These are phyloP conservation scores for Acanthosepion esculentum DNA, from an alignment of 2,888 invertebrate species.

Conservation along the genomic window DNA sequence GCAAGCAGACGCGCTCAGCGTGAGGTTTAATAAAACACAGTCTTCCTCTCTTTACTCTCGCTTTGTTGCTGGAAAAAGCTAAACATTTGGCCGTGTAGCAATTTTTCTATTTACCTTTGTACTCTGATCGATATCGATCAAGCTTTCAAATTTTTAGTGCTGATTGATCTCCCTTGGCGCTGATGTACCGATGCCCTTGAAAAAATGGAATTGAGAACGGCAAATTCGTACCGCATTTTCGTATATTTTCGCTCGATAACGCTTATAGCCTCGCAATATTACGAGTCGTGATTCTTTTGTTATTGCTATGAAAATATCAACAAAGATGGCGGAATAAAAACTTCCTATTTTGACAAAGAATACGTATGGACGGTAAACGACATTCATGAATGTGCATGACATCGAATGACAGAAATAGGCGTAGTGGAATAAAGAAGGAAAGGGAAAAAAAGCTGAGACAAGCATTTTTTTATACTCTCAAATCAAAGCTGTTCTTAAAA, in stretches of 20 bases:
- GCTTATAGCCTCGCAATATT: neutral
- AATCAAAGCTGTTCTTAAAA: no score
- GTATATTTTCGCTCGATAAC: neutral
- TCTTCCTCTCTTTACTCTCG: no score
- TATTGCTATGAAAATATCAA: neutral
- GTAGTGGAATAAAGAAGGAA: neutral
- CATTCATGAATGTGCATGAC: neutral
- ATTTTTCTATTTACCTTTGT: neutral
- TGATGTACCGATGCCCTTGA: neutral
- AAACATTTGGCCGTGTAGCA: neutral
- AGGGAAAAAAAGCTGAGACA: neutral
- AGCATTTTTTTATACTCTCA: no score
- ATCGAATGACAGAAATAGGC: neutral
- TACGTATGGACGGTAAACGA: neutral
- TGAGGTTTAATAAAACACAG: no score
- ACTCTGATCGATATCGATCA: neutral
- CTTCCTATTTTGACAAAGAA: neutral
- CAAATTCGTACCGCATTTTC: neutral
- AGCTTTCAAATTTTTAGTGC: neutral
- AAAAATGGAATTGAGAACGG: no score
- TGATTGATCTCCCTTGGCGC: neutral
- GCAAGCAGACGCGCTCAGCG: no score
- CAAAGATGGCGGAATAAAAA: neutral
- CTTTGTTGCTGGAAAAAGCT: no score
- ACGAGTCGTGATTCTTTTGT: neutral